Percentiles rank a stretch among this genome's conserved stretches.
These are phyloP conservation scores for Conchocele bisecta DNA, from an alignment of 2,888 invertebrate species.

Conservation along the genomic window DNA sequence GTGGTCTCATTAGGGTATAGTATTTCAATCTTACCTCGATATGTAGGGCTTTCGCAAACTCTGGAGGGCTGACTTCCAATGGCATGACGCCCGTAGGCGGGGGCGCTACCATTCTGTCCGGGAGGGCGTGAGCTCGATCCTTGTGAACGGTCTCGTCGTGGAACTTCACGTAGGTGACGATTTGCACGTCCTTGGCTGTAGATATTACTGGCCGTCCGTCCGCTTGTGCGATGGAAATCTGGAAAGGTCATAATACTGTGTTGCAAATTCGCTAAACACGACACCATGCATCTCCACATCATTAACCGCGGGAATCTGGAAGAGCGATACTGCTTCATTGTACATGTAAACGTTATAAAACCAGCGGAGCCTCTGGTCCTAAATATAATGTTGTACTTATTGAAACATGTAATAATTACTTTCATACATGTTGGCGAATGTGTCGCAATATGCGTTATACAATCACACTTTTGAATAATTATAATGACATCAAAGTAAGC, in stretches of 20 bases:
- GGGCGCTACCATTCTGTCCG: conserved; percentile 17
- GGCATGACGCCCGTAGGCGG: conserved; percentile 12
- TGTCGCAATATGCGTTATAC: too few species aligned
- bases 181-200: not conserved
- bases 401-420: too few species aligned
- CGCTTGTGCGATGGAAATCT: conserved; percentile 22
- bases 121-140: conserved; percentile 16
- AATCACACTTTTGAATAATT: too few species aligned
- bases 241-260: not conserved
- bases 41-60: conserved; percentile 22
- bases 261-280: not conserved
- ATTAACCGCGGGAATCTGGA: too few species aligned
- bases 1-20: too few species aligned
- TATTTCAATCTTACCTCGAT: conserved; percentile 12
- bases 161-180: conserved; percentile 24
- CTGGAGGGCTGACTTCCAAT: conserved; percentile 17
- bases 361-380: too few species aligned
- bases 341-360: too few species aligned
- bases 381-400: too few species aligned
- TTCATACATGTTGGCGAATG: too few species aligned
- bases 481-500: too few species aligned
- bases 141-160: conserved; percentile 14
- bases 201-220: conserved; percentile 35
- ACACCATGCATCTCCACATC: not conserved
- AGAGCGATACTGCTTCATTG: too few species aligned